A percentile compares a stretch with the other conserved stretches of the same genome.
phyloP scores from a whole-genome alignment of 2,888 invertebrate species.

The Cancer borealis region DNA sequence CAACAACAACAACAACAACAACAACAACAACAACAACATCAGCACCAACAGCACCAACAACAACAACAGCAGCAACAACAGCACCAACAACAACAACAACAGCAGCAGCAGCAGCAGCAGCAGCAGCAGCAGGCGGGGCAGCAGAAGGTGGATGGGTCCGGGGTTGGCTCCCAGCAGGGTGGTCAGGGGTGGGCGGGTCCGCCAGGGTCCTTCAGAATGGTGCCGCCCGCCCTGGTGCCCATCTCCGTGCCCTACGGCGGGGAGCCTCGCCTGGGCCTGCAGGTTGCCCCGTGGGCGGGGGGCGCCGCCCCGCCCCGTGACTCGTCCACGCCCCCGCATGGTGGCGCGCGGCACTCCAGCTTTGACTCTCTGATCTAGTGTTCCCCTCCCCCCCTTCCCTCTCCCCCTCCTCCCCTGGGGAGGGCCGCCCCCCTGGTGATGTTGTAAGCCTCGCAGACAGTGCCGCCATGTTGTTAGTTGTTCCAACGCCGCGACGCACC shows the following conservation, averaged over 20 bases:
- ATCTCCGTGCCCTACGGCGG: conserved; percentile 64
- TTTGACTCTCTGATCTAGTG: conserved; percentile 70
- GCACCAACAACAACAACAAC: conserved; percentile 50
- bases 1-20: conserved; percentile 15
- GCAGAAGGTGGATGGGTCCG: conserved; percentile 25
- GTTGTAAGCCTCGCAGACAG: conserved; percentile 70
- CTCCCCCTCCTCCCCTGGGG: conserved; percentile 42
- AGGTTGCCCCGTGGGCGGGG: conserved; percentile 44
- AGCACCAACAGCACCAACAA: conserved; percentile 44
- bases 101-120: conserved; percentile 50
- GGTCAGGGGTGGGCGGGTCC: conserved; percentile 67
- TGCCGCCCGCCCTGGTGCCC: conserved; percentile 70
- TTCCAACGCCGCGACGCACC: neutral
- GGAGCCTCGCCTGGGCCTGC: conserved; percentile 57
- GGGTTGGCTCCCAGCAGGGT: conserved; percentile 45
- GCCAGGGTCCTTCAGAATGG: conserved; percentile 58
- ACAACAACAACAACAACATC: conserved; percentile 51
- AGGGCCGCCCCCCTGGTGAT: neutral
- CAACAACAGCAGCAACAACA: neutral
- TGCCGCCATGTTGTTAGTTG: conserved; percentile 56
- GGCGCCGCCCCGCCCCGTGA: conserved; percentile 45
- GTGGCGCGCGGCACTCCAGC: conserved; percentile 62
- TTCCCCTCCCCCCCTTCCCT: conserved; percentile 53
- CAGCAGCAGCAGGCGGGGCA: conserved; percentile 35
- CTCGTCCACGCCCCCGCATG: conserved; percentile 52